Conservation (phyloP, 2,113 vertebrate genomes). For the Rhipidura dahli region DNA sequence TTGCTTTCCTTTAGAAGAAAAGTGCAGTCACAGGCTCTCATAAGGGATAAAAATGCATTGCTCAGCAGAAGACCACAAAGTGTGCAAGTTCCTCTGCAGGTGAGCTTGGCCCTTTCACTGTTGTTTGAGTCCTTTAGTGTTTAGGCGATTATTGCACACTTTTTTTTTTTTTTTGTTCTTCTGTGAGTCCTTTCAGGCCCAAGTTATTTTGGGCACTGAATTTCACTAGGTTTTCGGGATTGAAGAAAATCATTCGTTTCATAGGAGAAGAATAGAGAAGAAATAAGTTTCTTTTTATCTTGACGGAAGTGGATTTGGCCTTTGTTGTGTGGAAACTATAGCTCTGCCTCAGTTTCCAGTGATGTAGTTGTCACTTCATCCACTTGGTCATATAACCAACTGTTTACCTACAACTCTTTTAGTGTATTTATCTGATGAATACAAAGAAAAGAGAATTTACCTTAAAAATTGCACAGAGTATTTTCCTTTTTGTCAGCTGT, state of each 20-base stretch:
- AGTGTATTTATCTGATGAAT: not conserved
- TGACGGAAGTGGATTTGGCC: not conserved
- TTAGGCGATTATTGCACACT: fast-evolving
- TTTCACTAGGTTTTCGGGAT: not conserved
- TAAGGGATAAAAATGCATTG: not conserved
- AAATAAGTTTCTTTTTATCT: not conserved
- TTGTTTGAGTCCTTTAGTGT: not conserved
- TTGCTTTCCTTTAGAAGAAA: not conserved
- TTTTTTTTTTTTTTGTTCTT: not conserved
- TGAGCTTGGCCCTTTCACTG: not conserved
- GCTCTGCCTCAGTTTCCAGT: not conserved
- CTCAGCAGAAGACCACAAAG: not conserved
- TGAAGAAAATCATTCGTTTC: not conserved
- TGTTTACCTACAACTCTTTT: not conserved
- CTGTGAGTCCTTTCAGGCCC: not conserved
- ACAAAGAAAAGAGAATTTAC: not conserved
- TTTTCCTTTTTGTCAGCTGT: not conserved
- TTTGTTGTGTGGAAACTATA: not conserved
- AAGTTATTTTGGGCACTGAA: not conserved
- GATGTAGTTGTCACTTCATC: not conserved
- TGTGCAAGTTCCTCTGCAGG: not conserved
- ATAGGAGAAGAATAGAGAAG: not conserved
- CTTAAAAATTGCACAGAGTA: not conserved
- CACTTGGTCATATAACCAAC: not conserved
- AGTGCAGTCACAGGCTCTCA: not conserved